A percentile compares a stretch with the other conserved stretches of the same genome.
phyloP scores from a whole-genome alignment of 2,888 invertebrate species.

The Volucella inflata region DNA sequence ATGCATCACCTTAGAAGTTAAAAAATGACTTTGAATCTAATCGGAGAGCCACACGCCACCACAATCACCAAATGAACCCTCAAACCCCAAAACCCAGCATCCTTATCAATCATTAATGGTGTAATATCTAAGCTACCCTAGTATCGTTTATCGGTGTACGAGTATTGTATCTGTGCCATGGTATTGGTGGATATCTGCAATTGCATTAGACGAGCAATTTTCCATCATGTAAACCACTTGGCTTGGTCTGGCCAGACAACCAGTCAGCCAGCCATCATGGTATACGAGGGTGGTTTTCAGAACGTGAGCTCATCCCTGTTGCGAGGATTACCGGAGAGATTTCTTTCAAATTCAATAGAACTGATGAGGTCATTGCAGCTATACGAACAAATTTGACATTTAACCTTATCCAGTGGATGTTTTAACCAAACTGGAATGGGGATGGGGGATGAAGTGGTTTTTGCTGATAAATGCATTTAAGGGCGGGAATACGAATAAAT shows the following conservation, averaged over 20 bases:
- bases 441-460: slow-evolving; percentile 33
- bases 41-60: slow-evolving; percentile 64
- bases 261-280: neutral
- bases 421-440: neutral
- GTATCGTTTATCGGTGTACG: slow-evolving; percentile 33
- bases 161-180: neutral
- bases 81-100: neutral
- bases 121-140: slow-evolving; percentile 40
- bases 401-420: slow-evolving; percentile 51
- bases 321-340: slow-evolving; percentile 56
- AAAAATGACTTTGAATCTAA: slow-evolving; percentile 62
- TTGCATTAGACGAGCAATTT: slow-evolving; percentile 67
- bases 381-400: slow-evolving; percentile 71
- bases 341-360: slow-evolving; percentile 66
- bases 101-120: slow-evolving; percentile 70
- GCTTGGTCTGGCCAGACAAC: neutral
- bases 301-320: slow-evolving; percentile 65
- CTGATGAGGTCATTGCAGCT: slow-evolving; percentile 71
- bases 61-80: neutral
- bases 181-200: slow-evolving; percentile 45
- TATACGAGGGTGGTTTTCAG: slow-evolving; percentile 37
- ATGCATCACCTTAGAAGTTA: slow-evolving; percentile 53
- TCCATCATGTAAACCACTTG: slow-evolving; percentile 63
- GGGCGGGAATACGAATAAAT: slow-evolving; percentile 61
- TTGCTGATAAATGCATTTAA: slow-evolving; percentile 65